A percentile compares a stretch with the other conserved stretches of the same genome.
These are phyloP conservation scores for Oithona nana DNA, from an alignment of 2,888 invertebrate species.

Conservation along the genomic window DNA sequence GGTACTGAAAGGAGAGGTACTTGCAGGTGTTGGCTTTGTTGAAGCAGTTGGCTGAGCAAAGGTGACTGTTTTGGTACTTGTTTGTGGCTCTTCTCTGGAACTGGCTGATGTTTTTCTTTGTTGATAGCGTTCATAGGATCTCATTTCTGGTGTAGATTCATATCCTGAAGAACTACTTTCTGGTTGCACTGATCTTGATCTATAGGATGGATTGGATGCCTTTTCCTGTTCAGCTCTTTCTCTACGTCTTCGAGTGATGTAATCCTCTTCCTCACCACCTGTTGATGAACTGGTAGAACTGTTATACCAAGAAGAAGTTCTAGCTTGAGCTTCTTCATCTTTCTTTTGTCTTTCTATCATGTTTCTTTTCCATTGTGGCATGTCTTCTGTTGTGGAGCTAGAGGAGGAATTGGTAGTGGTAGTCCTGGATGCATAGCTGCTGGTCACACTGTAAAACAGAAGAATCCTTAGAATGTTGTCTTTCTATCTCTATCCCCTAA, in stretches of 20 bases:
- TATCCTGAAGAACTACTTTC: not conserved
- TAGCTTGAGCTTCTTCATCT: not conserved
- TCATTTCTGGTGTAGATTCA: not conserved
- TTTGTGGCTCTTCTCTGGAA: not conserved
- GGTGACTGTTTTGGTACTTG: not conserved
- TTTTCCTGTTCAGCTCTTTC: conserved; percentile 1
- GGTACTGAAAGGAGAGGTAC: no score
- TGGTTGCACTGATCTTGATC: conserved; percentile 1
- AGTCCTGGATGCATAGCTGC: not conserved
- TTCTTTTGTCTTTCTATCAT: not conserved
- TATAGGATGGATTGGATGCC: not conserved
- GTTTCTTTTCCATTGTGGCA: not conserved
- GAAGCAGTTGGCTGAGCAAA: not conserved
- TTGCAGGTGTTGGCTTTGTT: not conserved
- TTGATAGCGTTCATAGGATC: conserved; percentile 1
- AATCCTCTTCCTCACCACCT: not conserved
- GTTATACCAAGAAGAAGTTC: not conserved
- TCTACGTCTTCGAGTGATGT: not conserved
- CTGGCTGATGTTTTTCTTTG: not conserved
- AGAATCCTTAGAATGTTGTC: not conserved
- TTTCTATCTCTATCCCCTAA: no score
- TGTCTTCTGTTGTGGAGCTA: not conserved
- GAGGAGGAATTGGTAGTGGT: not conserved
- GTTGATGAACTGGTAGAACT: not conserved
- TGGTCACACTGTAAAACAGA: not conserved